Percentiles rank a stretch among this genome's conserved stretches.
Conservation (phyloP, 2,797 vertebrate genomes). For the Cyprinodon diabolis region DNA sequence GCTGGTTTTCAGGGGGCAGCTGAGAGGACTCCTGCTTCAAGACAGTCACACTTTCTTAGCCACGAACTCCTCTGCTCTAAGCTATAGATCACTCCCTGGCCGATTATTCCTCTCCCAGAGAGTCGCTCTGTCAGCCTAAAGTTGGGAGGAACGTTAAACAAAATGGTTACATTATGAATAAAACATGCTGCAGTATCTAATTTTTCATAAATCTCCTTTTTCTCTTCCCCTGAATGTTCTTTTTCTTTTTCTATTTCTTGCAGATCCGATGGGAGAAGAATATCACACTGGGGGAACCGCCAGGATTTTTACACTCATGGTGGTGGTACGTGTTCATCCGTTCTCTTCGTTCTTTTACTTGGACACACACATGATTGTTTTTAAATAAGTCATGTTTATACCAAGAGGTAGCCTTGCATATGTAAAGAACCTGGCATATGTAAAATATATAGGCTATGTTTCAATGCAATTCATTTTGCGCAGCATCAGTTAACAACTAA, state of each 20-base stretch:
- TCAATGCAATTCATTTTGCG: no score
- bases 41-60: slow-evolving; percentile 61
- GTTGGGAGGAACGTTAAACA: slow-evolving; percentile 54
- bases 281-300: slow-evolving; percentile 92
- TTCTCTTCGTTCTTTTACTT: slow-evolving; percentile 15
- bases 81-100: slow-evolving; percentile 38
- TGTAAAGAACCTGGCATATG: no score
- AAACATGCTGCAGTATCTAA: slow-evolving; percentile 63
- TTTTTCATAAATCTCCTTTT: slow-evolving; percentile 53
- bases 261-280: slow-evolving; percentile 98
- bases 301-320: slow-evolving; percentile 95
- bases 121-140: slow-evolving; percentile 46
- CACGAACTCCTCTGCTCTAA: slow-evolving; percentile 39
- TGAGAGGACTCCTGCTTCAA: slow-evolving; percentile 58
- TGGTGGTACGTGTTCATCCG: slow-evolving; percentile 87
- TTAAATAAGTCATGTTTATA: slow-evolving; percentile 37
- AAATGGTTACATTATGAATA: slow-evolving; percentile 71
- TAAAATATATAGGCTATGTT: no score
- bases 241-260: slow-evolving; percentile 21
- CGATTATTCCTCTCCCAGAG: slow-evolving; percentile 46
- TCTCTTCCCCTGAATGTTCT: slow-evolving; percentile 26
- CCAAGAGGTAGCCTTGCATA: slow-evolving; percentile 23
- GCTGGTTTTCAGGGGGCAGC: slow-evolving; percentile 57
- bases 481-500: no score
- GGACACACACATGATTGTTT: slow-evolving; percentile 25